Base-by-base conservation (phyloP, 2,888 invertebrate genomes). In the Clostera curtula region DNA sequence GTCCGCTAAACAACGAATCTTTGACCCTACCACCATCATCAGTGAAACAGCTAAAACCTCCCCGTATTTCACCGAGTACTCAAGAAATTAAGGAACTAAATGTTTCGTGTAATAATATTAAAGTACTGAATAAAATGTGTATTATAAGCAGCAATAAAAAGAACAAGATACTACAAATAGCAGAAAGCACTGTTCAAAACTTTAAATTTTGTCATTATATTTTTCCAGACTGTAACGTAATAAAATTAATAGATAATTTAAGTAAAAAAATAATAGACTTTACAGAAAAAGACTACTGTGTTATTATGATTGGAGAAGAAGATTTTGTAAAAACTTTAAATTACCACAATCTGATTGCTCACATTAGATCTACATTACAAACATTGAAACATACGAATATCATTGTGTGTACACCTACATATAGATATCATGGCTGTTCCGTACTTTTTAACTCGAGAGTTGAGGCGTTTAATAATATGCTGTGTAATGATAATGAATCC, bases 351-450 rank as follows among this genome's bases (percentile, higher is more conserved):
- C 12, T 28, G 10, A 24, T 28, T 10, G n/a, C 10, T 19, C 4
- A 24, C 7, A 23, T 28, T 13, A 9, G 28, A 23, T 6, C 25
- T 2, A 10, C 6, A 10, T 14, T 29, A 18, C n/a, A 15, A 8
- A 12, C 1, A n/a, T 12, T 20, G 2, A 6, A 14, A 4, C 24
- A 29, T 12, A 29, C 29, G n/a, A 29, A 29, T 22, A 6, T 29
- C 11, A 18, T 29, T 3, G 8, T 29, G 11, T 29, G 29, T 13
- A 7, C 25, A 22, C 29, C 29, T 2, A 29, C 25, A 8, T 29
- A 16, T 13, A 25, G 24, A 13, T 29, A 9, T 8, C 10, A 15
- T 13, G 2, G 18, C 11, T 18, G 13, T 11, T 19, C 12, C n/a
- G 6, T 11, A 15, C 25, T 29, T 25, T 22, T 12, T 18, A 25